Evolutionary conservation across 2,888 invertebrate genomes (phyloP), one percentile per base, ranked within the genome.

Genomic region (Cheilosia grossa): DNA sequence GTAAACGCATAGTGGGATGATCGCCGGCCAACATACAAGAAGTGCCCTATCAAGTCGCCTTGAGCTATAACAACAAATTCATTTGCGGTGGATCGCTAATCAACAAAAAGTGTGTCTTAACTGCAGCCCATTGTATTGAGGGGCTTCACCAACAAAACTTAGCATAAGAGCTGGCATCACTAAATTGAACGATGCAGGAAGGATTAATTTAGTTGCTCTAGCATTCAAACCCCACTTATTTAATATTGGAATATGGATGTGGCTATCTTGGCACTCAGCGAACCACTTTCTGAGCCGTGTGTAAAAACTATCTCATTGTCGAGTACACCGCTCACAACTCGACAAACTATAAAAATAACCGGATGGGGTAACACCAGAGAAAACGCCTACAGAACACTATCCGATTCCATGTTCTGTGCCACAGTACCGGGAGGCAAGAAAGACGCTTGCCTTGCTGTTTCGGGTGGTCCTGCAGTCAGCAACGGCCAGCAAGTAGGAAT

Each of bases 401-500:
- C 89, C 13, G 87, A 59, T 17, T 88, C 89, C 13, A 91, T 91
- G 90, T 89, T 91, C 72, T 91, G 92, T 82, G 90, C 91, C 19
- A 67, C 88, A 0, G 83, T 87, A 5, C 85, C 88, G 0, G 90
- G 89, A 1, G 82, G 78, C 21, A 64, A 80, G 1, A 89, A 87
- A 74, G 91, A 91, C 86, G 82, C 91, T 21, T 91, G 92, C 59
- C 79, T 87, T 17, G 92, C 90, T 6, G 91, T 91, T 87, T 91
- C 92, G 4, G 91, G 92, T 6, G 91, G 91, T n/a, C 91, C 92
- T 15, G 88, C 89, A 4, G 87, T 89, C 9, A 88, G 87, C 42
- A 88, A 89, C 7, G 88, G 88, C 1, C 87, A 89, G 66, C 87
- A 91, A 87, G 87, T 91, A 94, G 96, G 96, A 27, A 93, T 97